Conservation (phyloP, 2,113 vertebrate genomes). For the Myotis davidii region DNA sequence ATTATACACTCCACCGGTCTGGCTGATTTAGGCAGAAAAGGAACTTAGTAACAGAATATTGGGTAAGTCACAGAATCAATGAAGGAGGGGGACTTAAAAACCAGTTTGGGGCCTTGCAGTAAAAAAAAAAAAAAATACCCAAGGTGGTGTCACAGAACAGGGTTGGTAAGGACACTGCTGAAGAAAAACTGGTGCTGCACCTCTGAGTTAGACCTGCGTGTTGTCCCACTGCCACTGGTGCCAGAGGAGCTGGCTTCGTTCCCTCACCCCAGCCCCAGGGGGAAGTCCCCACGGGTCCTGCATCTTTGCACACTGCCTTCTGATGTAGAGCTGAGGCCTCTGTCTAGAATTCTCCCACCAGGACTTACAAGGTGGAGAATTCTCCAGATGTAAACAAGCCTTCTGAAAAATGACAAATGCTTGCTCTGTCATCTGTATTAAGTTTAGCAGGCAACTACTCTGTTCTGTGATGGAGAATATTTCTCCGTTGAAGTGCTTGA, state of each 20-base stretch:
- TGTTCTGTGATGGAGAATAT: neutral
- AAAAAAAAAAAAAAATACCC: neutral
- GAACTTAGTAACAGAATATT: neutral
- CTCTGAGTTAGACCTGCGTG: neutral
- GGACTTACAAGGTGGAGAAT: neutral
- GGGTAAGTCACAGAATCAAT: neutral
- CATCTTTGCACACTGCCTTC: neutral
- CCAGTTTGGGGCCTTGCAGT: neutral
- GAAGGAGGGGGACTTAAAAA: neutral
- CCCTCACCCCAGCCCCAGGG: rapidly evolving
- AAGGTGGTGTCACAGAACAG: neutral
- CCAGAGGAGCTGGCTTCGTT: neutral
- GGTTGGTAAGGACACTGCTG: neutral
- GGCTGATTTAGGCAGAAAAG: conserved; percentile 24
- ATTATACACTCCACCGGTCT: neutral
- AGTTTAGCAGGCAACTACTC: neutral
- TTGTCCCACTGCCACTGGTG: neutral
- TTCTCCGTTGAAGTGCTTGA: neutral
- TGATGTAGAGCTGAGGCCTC: neutral
- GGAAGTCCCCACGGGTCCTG: too few species aligned
- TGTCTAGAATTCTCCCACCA: neutral
- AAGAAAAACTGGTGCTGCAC: neutral
- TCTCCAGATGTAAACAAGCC: neutral
- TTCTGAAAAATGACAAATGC: neutral
- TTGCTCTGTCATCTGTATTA: neutral